Base-by-base conservation (phyloP, 2,113 vertebrate genomes). In the Phaethon lepturus region DNA sequence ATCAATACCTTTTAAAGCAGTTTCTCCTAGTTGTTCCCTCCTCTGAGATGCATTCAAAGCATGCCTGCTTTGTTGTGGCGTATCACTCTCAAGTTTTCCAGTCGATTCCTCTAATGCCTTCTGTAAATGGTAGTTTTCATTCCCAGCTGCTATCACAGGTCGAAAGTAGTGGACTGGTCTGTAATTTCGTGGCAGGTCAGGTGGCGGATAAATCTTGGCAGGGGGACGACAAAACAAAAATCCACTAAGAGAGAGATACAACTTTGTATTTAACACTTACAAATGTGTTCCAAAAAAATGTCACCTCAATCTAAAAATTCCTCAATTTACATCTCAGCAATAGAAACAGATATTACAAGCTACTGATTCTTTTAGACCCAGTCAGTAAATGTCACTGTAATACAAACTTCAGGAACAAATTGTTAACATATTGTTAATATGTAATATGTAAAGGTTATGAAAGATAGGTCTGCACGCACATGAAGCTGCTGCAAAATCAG, bases 101-200 rank as follows among this genome's bases (percentile, higher is more conserved):
- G 96, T 68, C 0, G 99, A 99, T 40, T 97, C 90, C 64, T 97
- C 95, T 40, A 99, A 89, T 1, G 97, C 98, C 73, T 98, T 98
- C 6, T 95, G 98, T 71, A 99, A 56, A 4, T 40, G 92, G 3
- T 92, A 86, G 73, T 98, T 99, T 58, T 98, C 98, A 8, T n/a
- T 83, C 3, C 96, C 97, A 8, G 97, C 76, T 29, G 96, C 79
- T 12, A 99, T 44, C n/a, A 98, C 91, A 0, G 99, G 98, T 13
- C 98, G 97, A 75, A 99, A 99, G 60, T 98, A 98, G 96, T 99
- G 99, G 31, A 99, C 97, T 0, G 99, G 99, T 10, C 98, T 98
- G 77, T 98, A 99, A 92, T 98, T 98, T 8, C 96, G 96, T 35
- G 99, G 99, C 74, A 99, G 96, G 33, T 90, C 63, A 35, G 99